Base-by-base conservation (phyloP, 2,888 invertebrate species). In the Andrena dorsata region DNA sequence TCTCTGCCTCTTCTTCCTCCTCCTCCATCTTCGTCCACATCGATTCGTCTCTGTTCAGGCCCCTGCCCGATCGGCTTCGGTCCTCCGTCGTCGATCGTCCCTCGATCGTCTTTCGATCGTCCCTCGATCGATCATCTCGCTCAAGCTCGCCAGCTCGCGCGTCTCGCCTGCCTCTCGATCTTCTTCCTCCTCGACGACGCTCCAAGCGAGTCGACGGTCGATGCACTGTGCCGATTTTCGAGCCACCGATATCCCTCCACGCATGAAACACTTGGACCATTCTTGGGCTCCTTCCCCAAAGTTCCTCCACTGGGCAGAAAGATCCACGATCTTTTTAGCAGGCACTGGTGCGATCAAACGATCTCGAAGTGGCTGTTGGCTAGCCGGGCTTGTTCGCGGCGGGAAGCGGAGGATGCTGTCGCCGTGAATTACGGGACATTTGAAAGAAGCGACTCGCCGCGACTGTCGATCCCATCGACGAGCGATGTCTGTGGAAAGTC, bases 401-500 rank as follows among this genome's bases (percentile, higher is more conserved):
- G 35, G 35, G 10, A 10, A 63, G 28, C 2, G 49, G 32, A 32
- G 75, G 23, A 10, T 10, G 56, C 32, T 56, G 30, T 26, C 65
- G 0, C 6, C 28, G 63, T 51, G 32, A 72, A 32, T 72, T 26
- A 63, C 77, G 61, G 66, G 53, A 76, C 68, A 20, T 64, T 77
- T 69, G 28, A 68, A 78, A 76, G 77, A 53, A 63, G 32, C 20
- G 41, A 8, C 56, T 49, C 68, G 65, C 35, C 32, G 20, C 74
- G 49, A 49, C 49, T 68, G 30, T 30, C 73, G 73, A 73, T 66
- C 66, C 23, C 68, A 23, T 68, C 53, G 51, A 51, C 69, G 41
- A 23, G 47, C 53, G 47, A 76, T 65, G 23, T 53, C 41, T 70
- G 16, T 51, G 79, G 65, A 65, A 78, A 69, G 65, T 79, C 60